phyloP scores from a whole-genome alignment of 2,797 vertebrate genomes.

The Neopelma chrysocephalum region DNA sequence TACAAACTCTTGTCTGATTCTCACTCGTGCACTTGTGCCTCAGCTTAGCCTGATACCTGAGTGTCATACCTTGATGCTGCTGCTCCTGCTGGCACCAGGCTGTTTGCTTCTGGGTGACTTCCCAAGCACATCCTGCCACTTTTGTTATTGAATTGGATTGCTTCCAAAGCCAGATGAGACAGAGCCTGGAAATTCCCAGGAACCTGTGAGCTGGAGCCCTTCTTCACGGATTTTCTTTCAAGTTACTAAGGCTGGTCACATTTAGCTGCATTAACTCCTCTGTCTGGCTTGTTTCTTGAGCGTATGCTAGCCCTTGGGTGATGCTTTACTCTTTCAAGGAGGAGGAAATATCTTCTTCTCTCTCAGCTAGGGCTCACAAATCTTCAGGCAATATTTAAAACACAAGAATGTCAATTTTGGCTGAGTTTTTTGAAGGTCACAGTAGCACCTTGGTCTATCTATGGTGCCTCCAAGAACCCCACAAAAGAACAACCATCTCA shows the following conservation, averaged over 20 bases:
- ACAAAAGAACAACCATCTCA: neutral
- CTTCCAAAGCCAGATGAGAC: neutral
- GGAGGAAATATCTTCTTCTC: accelerated
- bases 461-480: neutral
- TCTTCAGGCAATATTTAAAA: neutral
- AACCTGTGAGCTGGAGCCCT: neutral
- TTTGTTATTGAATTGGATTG: neutral
- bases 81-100: neutral
- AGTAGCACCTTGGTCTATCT: neutral
- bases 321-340: neutral
- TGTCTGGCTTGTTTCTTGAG: neutral
- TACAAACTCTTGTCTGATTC: neutral
- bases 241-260: neutral
- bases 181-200: neutral
- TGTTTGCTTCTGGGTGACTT: neutral
- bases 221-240: neutral
- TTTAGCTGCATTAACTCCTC: neutral
- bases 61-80: neutral
- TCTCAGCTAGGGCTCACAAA: neutral
- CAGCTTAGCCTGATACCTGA: neutral
- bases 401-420: neutral
- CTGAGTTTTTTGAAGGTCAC: neutral
- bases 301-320: accelerated
- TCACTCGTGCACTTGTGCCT: neutral
- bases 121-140: neutral